Conservation (phyloP, 2,113 vertebrate genomes). For the Callithrix jacchus region DNA sequence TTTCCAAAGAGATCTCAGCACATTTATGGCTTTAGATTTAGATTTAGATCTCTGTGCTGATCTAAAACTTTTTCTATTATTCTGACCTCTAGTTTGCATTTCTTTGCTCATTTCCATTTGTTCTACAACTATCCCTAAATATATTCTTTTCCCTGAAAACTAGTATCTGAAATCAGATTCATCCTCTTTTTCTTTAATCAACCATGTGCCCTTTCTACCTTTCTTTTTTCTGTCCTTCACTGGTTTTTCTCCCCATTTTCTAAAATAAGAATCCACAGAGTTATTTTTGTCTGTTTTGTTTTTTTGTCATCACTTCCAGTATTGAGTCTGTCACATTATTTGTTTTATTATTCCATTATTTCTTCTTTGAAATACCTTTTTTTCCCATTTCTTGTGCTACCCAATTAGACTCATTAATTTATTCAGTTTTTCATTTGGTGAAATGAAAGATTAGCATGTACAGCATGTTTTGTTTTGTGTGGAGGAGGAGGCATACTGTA, state of each 20-base stretch:
- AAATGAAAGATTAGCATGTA: background rate
- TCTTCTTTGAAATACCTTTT: conserved; percentile 13
- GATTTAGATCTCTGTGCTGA: background rate
- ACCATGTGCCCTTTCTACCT: background rate
- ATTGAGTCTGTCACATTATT: conserved; percentile 24
- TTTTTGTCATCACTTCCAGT: background rate
- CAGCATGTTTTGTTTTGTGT: background rate
- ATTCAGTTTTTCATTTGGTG: background rate
- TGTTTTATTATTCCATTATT: conserved; percentile 1
- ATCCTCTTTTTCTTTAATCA: conserved; percentile 32
- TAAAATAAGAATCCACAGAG: background rate
- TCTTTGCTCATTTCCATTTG: background rate
- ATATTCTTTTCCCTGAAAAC: background rate
- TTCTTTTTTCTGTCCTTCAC: background rate
- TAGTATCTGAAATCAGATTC: background rate
- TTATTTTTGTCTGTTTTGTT: background rate
- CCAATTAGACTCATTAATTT: background rate
- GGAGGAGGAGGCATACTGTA: background rate
- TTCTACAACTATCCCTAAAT: background rate
- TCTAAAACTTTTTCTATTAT: background rate
- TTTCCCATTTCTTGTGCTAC: background rate
- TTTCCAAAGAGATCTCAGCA: background rate
- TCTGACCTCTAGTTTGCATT: background rate
- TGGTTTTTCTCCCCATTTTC: background rate
- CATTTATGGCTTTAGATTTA: background rate